Conservation (phyloP, 2,888 invertebrate genomes). For the Mimas tiliae region DNA sequence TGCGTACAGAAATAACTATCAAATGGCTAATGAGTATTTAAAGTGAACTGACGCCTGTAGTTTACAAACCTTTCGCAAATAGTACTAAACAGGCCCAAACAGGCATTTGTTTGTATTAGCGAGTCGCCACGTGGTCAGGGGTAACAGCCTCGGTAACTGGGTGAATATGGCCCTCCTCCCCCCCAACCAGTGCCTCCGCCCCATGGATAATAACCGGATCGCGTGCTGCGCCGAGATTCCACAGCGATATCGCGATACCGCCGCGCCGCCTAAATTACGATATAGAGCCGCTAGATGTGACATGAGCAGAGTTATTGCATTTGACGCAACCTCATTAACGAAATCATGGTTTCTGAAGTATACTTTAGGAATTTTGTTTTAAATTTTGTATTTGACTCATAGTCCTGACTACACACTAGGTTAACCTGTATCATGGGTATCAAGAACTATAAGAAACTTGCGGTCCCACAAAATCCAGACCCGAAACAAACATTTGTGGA, state of each 20-base stretch:
- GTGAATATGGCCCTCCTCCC: conserved; percentile 30
- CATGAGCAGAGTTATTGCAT: background rate
- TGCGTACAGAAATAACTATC: too few relatives aligned
- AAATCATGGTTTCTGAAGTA: too few relatives aligned
- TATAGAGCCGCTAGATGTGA: background rate
- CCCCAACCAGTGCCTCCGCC: conserved; percentile 24
- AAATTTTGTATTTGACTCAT: too few relatives aligned
- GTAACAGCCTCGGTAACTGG: conserved; percentile 29
- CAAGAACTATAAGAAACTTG: too few relatives aligned
- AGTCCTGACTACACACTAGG: too few relatives aligned
- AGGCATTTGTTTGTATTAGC: background rate
- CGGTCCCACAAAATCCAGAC: too few relatives aligned
- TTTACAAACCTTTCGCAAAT: background rate
- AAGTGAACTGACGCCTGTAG: too few relatives aligned
- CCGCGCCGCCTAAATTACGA: conserved; percentile 16
- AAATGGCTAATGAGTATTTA: too few relatives aligned
- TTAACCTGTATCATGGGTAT: too few relatives aligned
- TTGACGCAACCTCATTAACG: too few relatives aligned
- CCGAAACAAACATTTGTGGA: too few relatives aligned
- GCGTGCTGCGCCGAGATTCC: conserved; percentile 52
- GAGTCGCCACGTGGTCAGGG: conserved; percentile 19
- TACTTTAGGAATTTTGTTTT: too few relatives aligned
- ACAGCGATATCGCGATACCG: conserved; percentile 29
- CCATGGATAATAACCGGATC: conserved; percentile 58
- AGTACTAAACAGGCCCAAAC: background rate